Evolutionary conservation across 1,140 invertebrate genomes (phyloP).

Genomic region (Episyrphus balteatus): DNA sequence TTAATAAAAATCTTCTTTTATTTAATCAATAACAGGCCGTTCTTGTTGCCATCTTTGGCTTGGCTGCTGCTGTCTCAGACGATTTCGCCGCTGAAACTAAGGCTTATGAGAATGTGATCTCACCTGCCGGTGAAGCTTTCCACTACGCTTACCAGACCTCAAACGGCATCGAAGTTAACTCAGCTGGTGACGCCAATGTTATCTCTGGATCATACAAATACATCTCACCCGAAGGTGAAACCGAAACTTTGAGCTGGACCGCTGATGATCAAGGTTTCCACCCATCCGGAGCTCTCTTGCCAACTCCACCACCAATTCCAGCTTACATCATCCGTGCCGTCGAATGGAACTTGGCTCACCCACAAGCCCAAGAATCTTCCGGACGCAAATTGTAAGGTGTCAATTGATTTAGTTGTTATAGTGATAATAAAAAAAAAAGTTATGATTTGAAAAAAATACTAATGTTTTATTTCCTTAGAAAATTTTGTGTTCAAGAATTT

Average conservation of each 20-base stretch:
- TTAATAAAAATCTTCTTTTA: background rate
- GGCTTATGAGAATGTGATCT: slow-evolving; percentile 29
- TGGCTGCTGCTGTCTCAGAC: slow-evolving; percentile 21
- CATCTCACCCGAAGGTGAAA: slow-evolving; percentile 37
- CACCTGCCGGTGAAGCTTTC: slow-evolving; percentile 30
- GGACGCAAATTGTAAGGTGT: too few relatives aligned
- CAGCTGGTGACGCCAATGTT: slow-evolving; percentile 27
- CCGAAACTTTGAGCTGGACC: slow-evolving; percentile 42
- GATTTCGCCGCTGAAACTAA: slow-evolving; percentile 33
- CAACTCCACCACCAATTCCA: slow-evolving; percentile 39
- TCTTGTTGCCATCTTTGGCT: slow-evolving; percentile 13
- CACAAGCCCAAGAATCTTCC: slow-evolving; percentile 12
- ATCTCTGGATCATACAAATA: slow-evolving; percentile 24
- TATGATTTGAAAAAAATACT: too few relatives aligned
- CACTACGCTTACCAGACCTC: slow-evolving; percentile 32
- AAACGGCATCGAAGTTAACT: slow-evolving; percentile 29
- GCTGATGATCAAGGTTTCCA: slow-evolving; percentile 52
- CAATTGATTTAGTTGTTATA: too few relatives aligned
- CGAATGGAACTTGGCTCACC: slow-evolving; percentile 41
- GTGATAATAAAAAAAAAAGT: too few relatives aligned
- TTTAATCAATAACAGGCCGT: slow-evolving; percentile 13
- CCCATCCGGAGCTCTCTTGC: slow-evolving; percentile 42
- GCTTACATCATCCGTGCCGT: slow-evolving; percentile 33
- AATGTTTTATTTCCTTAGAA: too few relatives aligned
- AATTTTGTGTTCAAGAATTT: too few relatives aligned